A percentile compares a stretch with the other conserved stretches of the same genome.
These are phyloP conservation scores for Pogonus chalceus DNA, from an alignment of 1,140 invertebrate species.

Conservation along the genomic window DNA sequence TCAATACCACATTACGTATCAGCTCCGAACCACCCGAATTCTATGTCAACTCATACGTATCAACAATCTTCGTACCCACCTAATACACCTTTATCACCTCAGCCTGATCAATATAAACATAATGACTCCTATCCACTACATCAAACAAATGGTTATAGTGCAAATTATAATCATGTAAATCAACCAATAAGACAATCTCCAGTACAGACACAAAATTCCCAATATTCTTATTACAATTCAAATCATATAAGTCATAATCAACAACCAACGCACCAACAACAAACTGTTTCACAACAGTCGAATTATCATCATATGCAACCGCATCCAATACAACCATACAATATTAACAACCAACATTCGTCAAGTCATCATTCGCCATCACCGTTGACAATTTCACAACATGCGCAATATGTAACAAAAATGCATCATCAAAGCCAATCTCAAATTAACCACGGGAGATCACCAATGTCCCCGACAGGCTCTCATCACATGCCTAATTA, in stretches of 20 bases:
- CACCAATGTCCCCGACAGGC: neutral
- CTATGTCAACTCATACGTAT: neutral
- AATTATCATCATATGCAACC: slow-evolving; percentile 13
- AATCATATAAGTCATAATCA: neutral
- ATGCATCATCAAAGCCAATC: neutral
- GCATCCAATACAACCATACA: slow-evolving; percentile 3
- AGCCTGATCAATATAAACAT: neutral
- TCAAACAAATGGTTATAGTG: neutral
- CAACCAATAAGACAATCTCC: neutral
- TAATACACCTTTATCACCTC: neutral
- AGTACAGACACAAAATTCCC: neutral
- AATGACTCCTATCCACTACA: neutral
- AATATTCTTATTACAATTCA: neutral
- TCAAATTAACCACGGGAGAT: neutral
- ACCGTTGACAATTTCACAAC: slow-evolving; percentile 22
- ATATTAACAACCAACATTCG: slow-evolving; percentile 2
- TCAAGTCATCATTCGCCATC: slow-evolving; percentile 27
- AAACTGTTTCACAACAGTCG: neutral
- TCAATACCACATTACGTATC: neutral
- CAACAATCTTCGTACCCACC: neutral
- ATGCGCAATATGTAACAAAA: slow-evolving; percentile 13
- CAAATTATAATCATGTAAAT: neutral
- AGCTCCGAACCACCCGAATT: neutral
- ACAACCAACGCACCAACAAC: slow-evolving; percentile 6
- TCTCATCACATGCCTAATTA: neutral